phyloP scores from a whole-genome alignment of 2,888 invertebrate genomes.

The Phengaris arion region DNA sequence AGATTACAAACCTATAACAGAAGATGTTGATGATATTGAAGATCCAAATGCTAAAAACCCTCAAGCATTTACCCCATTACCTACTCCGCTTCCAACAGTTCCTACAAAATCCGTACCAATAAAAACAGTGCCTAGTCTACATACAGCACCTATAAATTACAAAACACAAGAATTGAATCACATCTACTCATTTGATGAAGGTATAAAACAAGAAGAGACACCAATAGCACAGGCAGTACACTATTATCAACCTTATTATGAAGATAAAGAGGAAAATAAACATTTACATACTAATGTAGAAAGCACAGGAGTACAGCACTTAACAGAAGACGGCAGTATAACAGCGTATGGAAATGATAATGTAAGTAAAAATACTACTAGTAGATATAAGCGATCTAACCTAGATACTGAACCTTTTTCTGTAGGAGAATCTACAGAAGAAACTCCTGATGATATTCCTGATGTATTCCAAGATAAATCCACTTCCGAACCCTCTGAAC shows the following conservation, averaged over 20 bases:
- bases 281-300: constrained; percentile 59
- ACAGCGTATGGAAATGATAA: constrained; percentile 68
- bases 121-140: constrained; percentile 40
- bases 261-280: constrained; percentile 43
- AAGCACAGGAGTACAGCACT: constrained; percentile 60
- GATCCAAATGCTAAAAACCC: constrained; percentile 52
- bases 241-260: constrained; percentile 46
- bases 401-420: constrained; percentile 57
- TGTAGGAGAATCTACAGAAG: constrained; percentile 42
- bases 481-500: constrained; percentile 41
- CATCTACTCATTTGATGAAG: constrained; percentile 45
- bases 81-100: constrained; percentile 42
- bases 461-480: constrained; percentile 42
- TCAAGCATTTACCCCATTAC: constrained; percentile 43
- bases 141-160: constrained; percentile 52
- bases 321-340: constrained; percentile 62
- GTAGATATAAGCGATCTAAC: constrained; percentile 45
- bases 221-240: constrained; percentile 49
- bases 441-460: constrained; percentile 35
- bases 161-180: constrained; percentile 60
- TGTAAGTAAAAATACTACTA: constrained; percentile 45
- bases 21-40: constrained; percentile 66
- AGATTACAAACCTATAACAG: constrained; percentile 70
- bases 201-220: constrained; percentile 38
- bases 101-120: constrained; percentile 50